Percentiles rank a stretch among this genome's conserved stretches.
These are phyloP conservation scores for Platycnemis pennipes DNA, from an alignment of 2,888 invertebrate species.

Conservation along the genomic window DNA sequence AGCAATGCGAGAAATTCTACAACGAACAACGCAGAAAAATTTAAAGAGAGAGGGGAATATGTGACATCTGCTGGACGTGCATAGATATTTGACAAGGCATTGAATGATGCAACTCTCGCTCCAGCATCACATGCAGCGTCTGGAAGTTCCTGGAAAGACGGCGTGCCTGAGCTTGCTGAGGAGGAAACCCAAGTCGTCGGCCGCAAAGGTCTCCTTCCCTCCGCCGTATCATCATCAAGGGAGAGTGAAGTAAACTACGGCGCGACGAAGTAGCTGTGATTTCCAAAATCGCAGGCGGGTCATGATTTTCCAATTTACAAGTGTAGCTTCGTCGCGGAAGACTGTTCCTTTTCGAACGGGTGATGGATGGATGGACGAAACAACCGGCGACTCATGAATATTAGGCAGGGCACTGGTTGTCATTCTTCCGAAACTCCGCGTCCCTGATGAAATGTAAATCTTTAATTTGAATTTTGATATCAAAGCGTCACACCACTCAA, in stretches of 20 bases:
- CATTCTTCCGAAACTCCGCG: conserved; percentile 13
- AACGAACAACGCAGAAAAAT: background rate
- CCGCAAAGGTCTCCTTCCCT: background rate
- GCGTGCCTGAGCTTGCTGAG: background rate
- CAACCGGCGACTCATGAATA: background rate
- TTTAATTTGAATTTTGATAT: conserved; percentile 26
- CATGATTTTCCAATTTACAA: background rate
- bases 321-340: background rate
- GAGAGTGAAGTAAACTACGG: background rate
- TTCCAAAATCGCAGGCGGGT: background rate
- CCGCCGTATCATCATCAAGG: background rate
- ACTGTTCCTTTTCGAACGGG: background rate
- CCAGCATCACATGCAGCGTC: background rate
- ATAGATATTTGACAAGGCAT: background rate
- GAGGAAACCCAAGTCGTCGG: conserved; percentile 4
- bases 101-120: conserved; percentile 12
- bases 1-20: background rate
- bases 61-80: background rate
- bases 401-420: background rate
- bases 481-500: background rate
- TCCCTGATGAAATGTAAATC: conserved; percentile 28
- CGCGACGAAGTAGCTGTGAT: background rate
- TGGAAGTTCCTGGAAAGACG: conserved; percentile 12
- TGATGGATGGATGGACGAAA: background rate
- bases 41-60: background rate